Evolutionary conservation across 2,797 vertebrate genomes (phyloP), one percentile per base, ranked within the genome.

Genomic region (Syngnathus acus): DNA sequence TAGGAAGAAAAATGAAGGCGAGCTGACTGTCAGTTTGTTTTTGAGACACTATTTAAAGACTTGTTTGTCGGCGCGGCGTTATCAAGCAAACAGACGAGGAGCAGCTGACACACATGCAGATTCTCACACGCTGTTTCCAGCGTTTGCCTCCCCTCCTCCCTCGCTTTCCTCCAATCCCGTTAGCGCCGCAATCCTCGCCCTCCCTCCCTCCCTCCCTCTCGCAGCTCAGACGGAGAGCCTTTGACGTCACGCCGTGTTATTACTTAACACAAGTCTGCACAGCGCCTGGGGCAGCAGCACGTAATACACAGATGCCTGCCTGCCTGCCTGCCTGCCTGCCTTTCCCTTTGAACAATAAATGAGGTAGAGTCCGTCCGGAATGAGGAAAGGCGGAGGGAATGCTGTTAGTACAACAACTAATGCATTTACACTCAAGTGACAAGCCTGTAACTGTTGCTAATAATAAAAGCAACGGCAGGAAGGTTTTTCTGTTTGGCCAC

Each of bases 181-280:
- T 67, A 62, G 77, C 74, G 69, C 54, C 67, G 45, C 65, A 32
- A 32, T 32, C 32, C 32, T 32, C 60, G 26, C 63, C 72, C 64
- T 39, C 53, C 51, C 38, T 0, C 16, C 45, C 60, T 26, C 63
- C 72, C 64, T 39, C 53, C 51, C 38, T 0, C 77, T 77, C 75
- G 69, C 79, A 70, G 78, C 84, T 87, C 79, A 79, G 83, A 82
- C 67, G 38, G 79, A 84, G 80, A 85, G 83, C 77, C 72, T 87
- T 87, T 91, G 88, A 91, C 88, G 85, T 91, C 89, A 91, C 78
- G 48, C 67, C 69, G 77, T 86, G 87, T 87, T 90, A 84, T 88
- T 86, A 89, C 88, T 88, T 88, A 91, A 91, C 86, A 84, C 86
- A 83, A 80, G 81, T 84, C 79, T 81, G 85, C 80, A 84, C 77